Base-by-base conservation (phyloP, 1,140 invertebrate species). In the Kradibia gibbosae region DNA sequence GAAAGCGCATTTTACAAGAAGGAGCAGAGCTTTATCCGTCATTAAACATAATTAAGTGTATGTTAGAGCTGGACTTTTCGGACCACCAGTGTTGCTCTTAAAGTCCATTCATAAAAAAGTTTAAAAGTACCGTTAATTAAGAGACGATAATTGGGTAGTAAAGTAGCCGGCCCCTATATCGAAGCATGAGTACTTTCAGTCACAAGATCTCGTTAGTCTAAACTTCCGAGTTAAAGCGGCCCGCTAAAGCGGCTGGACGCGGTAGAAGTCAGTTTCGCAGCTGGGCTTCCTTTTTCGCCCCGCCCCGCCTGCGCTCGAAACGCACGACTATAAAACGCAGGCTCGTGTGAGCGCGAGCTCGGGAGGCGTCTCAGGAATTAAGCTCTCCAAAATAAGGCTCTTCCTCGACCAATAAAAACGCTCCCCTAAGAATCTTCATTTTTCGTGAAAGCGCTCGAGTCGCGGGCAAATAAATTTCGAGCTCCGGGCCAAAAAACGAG, bases 61-160 rank as follows among this genome's bases (percentile, higher is more conserved):
- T 36, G 22, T 48, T 31, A 67, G 45, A 78, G 25, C 25, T 45
- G 1, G 39, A 28, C 70, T 31, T 31, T 39, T n/a, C 22, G n/a
- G 36, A 65, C 39, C 57, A 34, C 74, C 36, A n/a, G 22, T 36
- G 42, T 10, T 60, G 42, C 42, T 10, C 55, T 55, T 7, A 22
- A 73, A 73, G n/a, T 10, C 28, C 22, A 55, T n/a, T 53, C n/a
- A 71, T n/a, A 70, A 36, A 78, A 71, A 57, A 78, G 20, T 62
- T 60, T 31, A 73, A 57, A 79, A 79, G 50, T 71, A 71, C 57
- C 17, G 39, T 80, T 73, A 73, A 80, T 80, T 80, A 80, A 80
- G 70, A 80, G 57, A 73, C 48, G 50, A 73, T 80, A 79, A 79
- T 79, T 79, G 50, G 53, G 65, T 78, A 73, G 53, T 48, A 73